Conservation (phyloP, 2,113 vertebrate species). For the Limnothrissa miodon region DNA sequence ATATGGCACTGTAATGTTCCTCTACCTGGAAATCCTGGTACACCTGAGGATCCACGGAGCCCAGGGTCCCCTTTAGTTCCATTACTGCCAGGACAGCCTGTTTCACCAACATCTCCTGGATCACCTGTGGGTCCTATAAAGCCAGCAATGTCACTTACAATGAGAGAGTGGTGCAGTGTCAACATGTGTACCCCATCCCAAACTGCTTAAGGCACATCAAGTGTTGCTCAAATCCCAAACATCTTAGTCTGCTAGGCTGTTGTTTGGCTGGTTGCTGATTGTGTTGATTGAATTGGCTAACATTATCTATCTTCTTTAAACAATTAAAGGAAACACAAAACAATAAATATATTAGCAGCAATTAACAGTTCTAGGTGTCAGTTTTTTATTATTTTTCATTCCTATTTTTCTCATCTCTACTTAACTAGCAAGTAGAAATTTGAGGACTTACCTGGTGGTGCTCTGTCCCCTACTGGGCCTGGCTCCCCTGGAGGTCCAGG, state of each 20-base stretch:
- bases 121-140: background rate
- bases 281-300: too few species aligned
- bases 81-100: background rate
- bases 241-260: too few species aligned
- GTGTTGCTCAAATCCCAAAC: background rate
- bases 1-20: background rate
- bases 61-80: constrained; percentile 57
- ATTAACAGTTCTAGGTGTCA: too few species aligned
- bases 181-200: background rate
- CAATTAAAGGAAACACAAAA: too few species aligned
- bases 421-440: too few species aligned
- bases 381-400: too few species aligned
- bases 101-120: background rate
- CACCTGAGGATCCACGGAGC: constrained; percentile 58
- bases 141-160: background rate
- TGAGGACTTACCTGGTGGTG: background rate
- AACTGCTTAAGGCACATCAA: too few species aligned
- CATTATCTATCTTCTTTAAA: too few species aligned
- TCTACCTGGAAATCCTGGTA: constrained; percentile 15
- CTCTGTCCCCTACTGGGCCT: background rate
- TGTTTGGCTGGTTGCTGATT: too few species aligned
- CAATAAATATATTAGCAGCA: too few species aligned
- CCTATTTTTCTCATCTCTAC: too few species aligned
- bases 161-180: too few species aligned
- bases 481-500: background rate